phyloP scores from a whole-genome alignment of 2,888 invertebrate species.

The Lomographa bimaculata region DNA sequence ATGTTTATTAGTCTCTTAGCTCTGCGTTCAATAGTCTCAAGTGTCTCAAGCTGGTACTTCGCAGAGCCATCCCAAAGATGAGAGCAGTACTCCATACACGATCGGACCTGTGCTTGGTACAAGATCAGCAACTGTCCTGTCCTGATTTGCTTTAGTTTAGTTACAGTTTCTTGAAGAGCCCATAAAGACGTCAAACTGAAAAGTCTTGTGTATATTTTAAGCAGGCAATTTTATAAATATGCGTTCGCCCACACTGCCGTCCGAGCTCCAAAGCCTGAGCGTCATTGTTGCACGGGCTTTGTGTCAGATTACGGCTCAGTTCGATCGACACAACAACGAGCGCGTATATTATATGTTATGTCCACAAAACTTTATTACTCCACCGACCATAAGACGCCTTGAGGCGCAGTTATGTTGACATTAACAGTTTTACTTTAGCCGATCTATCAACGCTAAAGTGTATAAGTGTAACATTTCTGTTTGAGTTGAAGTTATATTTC shows the following conservation, averaged over 20 bases:
- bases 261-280: conserved; percentile 39
- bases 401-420: conserved; percentile 17
- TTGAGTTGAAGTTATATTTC: conserved; percentile 4
- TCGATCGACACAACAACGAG: conserved; percentile 24
- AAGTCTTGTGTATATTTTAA: conserved; percentile 37
- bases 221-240: conserved; percentile 49
- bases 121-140: too few relatives aligned
- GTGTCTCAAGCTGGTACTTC: too few relatives aligned
- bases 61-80: too few relatives aligned
- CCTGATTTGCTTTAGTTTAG: too few relatives aligned
- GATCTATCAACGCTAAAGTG: conserved; percentile 23
- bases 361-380: conserved; percentile 25
- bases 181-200: neutral
- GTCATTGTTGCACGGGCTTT: conserved; percentile 56
- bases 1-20: too few relatives aligned
- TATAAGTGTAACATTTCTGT: conserved; percentile 18
- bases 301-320: conserved; percentile 48
- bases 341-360: conserved; percentile 26
- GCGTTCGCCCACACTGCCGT: conserved; percentile 54
- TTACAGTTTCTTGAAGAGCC: conserved; percentile 6
- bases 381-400: conserved; percentile 16
- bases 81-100: too few relatives aligned
- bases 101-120: too few relatives aligned
- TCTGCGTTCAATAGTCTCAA: too few relatives aligned
- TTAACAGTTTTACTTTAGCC: conserved; percentile 24